phyloP scores from a whole-genome alignment of 1,140 invertebrate species.

The Drosophila tsacasi region DNA sequence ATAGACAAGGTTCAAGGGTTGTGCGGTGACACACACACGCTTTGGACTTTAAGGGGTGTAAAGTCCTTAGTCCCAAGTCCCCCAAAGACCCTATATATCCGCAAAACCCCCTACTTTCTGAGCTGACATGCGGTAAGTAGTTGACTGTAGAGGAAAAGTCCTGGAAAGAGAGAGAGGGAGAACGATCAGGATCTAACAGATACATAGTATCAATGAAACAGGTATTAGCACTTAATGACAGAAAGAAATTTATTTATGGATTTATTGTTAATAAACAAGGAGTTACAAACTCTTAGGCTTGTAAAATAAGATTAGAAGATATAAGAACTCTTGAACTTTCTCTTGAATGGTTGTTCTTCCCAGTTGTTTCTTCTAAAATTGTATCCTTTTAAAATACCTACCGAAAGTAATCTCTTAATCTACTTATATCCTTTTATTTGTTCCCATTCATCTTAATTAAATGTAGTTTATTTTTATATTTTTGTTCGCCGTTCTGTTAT shows the following conservation, averaged over 20 bases:
- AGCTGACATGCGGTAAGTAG: constrained; percentile 46
- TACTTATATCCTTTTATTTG: neutral
- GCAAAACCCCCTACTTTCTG: constrained; percentile 1
- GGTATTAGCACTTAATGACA: constrained; percentile 25
- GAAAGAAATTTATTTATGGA: neutral
- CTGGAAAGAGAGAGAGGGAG: neutral
- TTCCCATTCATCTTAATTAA: constrained; percentile 14
- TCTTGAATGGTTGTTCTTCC: neutral
- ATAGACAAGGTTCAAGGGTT: constrained; percentile 52
- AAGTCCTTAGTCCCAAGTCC: neutral
- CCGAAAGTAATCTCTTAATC: neutral
- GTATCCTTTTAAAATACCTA: neutral
- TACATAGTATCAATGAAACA: neutral
- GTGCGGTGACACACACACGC: constrained; percentile 20
- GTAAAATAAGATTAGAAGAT: neutral
- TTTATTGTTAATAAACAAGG: neutral
- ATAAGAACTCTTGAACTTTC: too few relatives aligned
- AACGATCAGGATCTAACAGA: constrained; percentile 9
- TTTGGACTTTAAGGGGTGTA: constrained; percentile 13
- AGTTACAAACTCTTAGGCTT: neutral
- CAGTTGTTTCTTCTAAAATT: neutral
- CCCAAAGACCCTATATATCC: constrained; percentile 2
- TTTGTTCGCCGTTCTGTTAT: neutral
- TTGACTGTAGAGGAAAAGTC: constrained; percentile 21
- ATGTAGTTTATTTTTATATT: constrained; percentile 9